These are phyloP conservation scores for Xylocopa sonorina DNA, from an alignment of 1,140 invertebrate genomes.

Conservation along the genomic window DNA sequence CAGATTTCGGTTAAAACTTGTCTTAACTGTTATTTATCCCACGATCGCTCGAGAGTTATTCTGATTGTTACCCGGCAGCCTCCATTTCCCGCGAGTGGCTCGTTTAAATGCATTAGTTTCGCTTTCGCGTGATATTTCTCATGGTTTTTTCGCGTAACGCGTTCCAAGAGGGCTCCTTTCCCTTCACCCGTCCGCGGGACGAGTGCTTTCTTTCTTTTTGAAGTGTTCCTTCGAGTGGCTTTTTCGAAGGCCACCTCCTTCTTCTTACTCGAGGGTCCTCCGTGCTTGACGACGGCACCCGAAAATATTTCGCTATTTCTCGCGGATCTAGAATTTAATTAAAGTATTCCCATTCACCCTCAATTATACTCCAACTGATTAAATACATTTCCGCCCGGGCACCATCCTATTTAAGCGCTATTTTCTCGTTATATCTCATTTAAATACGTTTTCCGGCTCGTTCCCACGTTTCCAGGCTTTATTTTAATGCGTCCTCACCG, in stretches of 20 bases:
- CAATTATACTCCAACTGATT: not conserved
- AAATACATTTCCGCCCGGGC: not conserved
- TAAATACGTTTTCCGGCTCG: not conserved
- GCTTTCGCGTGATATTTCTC: not conserved
- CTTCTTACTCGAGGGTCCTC: not conserved
- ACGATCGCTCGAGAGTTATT: too few relatives aligned
- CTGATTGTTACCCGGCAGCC: too few relatives aligned
- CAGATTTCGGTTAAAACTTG: too few relatives aligned
- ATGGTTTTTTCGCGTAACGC: not conserved
- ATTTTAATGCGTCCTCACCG: not conserved
- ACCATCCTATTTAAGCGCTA: not conserved
- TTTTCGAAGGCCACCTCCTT: slow-evolving; percentile 1
- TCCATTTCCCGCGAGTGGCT: not conserved
- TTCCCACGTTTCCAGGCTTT: not conserved
- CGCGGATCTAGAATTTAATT: slow-evolving; percentile 1
- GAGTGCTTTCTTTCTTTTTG: not conserved
- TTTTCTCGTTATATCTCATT: slow-evolving; percentile 4
- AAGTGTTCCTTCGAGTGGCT: not conserved
- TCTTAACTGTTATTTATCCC: too few relatives aligned
- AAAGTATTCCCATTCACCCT: not conserved
- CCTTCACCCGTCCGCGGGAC: not conserved
- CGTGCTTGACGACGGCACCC: not conserved
- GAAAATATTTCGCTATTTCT: slow-evolving; percentile 1
- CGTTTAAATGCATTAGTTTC: slow-evolving; percentile 19
- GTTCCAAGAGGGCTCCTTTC: not conserved